Evolutionary conservation across 2,888 invertebrate species (phyloP).

Genomic region (Chalcis sispes): DNA sequence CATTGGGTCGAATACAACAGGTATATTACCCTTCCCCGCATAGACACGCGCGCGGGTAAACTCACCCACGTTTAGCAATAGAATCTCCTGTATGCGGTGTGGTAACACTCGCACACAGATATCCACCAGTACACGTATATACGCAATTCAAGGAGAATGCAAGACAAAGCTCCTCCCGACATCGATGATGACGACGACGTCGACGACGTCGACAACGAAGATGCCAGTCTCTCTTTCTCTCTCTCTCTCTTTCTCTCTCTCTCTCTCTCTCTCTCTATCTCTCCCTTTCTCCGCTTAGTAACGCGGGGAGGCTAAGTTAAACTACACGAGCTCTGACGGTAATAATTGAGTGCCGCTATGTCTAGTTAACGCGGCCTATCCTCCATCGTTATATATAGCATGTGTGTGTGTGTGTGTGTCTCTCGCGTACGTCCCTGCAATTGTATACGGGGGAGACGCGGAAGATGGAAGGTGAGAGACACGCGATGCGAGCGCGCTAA

Average conservation of each 20-base stretch:
- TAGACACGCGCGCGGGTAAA: too few relatives aligned
- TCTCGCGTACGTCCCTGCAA: too few relatives aligned
- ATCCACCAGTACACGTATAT: not conserved
- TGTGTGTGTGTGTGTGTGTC: too few relatives aligned
- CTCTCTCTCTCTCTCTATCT: not conserved
- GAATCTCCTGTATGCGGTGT: not conserved
- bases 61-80: conserved; percentile 6
- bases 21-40: not conserved
- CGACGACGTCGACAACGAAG: too few relatives aligned
- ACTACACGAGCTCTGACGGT: conserved; percentile 75
- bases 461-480: too few relatives aligned
- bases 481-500: conserved; percentile 60
- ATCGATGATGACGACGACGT: too few relatives aligned
- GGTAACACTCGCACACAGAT: not conserved
- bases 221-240: not conserved
- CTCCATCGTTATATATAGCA: conserved; percentile 21
- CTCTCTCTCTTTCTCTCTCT: not conserved
- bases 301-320: conserved; percentile 67
- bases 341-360: conserved; percentile 76
- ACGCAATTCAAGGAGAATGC: not conserved
- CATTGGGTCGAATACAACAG: conserved; percentile 29
- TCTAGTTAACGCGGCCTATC: conserved; percentile 71
- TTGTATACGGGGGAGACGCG: too few relatives aligned
- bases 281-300: too few relatives aligned
- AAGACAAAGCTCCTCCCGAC: too few relatives aligned